Conservation (phyloP, 2,113 vertebrate genomes). For the Meleagris gallopavo region DNA sequence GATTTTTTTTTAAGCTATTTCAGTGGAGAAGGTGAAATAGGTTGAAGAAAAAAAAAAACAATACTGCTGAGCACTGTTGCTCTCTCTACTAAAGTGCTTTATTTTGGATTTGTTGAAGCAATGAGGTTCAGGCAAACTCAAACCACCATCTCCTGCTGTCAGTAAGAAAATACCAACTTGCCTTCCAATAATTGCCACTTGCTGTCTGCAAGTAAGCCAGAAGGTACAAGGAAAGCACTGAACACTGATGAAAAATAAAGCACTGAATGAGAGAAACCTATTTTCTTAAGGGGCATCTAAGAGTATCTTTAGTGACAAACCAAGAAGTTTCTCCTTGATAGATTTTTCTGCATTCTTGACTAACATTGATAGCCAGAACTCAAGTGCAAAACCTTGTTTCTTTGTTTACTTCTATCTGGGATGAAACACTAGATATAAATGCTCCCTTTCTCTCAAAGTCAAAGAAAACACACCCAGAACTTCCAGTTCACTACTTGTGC, state of each 20-base stretch:
- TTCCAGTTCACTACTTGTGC: background rate
- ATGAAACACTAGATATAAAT: background rate
- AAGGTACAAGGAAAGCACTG: background rate
- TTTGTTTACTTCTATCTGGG: background rate
- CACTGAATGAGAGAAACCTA: background rate
- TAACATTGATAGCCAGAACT: background rate
- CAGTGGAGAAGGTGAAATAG: background rate
- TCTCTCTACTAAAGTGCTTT: background rate
- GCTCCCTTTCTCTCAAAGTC: background rate
- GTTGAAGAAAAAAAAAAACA: background rate
- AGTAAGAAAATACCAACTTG: slow-evolving; percentile 9
- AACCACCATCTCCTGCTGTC: background rate
- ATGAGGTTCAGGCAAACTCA: background rate
- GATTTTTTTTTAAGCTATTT: background rate
- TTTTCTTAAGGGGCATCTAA: background rate
- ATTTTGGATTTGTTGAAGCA: slow-evolving; percentile 12
- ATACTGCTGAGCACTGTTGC: too few relatives aligned
- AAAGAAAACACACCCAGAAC: background rate
- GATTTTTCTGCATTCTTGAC: background rate
- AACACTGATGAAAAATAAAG: background rate
- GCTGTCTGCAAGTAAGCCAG: background rate
- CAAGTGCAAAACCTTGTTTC: background rate
- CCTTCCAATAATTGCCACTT: background rate
- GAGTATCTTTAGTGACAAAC: background rate
- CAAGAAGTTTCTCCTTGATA: background rate